phyloP scores from a whole-genome alignment of 2,888 invertebrate genomes.

The Toxonevra muliebris region DNA sequence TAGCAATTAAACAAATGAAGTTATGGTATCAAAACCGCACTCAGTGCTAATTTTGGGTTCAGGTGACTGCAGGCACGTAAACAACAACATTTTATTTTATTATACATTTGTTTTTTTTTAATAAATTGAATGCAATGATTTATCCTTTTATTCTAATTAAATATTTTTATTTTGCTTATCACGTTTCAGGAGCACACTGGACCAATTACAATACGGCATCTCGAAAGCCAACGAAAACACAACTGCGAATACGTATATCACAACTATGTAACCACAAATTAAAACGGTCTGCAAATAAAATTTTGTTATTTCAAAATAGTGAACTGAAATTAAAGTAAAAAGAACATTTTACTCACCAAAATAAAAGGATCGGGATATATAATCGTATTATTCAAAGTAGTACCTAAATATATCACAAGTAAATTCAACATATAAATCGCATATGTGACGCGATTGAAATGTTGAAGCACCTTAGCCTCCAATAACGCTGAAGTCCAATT shows the following conservation, averaged over 20 bases:
- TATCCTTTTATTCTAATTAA: too few relatives aligned
- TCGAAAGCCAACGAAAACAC: conserved; percentile 61
- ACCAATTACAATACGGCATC: conserved; percentile 61
- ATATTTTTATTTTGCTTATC: conserved; percentile 23
- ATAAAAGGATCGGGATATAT: conserved; percentile 63
- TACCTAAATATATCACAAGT: conserved; percentile 67
- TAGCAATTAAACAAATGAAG: too few relatives aligned
- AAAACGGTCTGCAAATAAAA: conserved; percentile 51
- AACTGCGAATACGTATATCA: conserved; percentile 58
- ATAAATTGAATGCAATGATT: too few relatives aligned
- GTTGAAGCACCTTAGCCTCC: conserved; percentile 61
- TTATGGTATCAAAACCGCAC: too few relatives aligned
- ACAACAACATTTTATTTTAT: too few relatives aligned
- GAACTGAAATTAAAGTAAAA: too few relatives aligned
- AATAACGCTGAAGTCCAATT: conserved; percentile 62
- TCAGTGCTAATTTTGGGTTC: too few relatives aligned
- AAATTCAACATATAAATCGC: conserved; percentile 71
- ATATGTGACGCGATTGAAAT: conserved; percentile 69
- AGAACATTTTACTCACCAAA: conserved; percentile 50
- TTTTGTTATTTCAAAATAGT: not conserved
- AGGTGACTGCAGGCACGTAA: too few relatives aligned
- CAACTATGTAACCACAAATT: conserved; percentile 58
- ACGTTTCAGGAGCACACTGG: conserved; percentile 48
- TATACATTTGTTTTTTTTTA: too few relatives aligned
- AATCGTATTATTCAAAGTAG: conserved; percentile 58